A percentile compares a stretch with the other conserved stretches of the same genome.
Evolutionary conservation across 1,140 invertebrate genomes (phyloP).

Genomic region (Heterodera schachtii): DNA sequence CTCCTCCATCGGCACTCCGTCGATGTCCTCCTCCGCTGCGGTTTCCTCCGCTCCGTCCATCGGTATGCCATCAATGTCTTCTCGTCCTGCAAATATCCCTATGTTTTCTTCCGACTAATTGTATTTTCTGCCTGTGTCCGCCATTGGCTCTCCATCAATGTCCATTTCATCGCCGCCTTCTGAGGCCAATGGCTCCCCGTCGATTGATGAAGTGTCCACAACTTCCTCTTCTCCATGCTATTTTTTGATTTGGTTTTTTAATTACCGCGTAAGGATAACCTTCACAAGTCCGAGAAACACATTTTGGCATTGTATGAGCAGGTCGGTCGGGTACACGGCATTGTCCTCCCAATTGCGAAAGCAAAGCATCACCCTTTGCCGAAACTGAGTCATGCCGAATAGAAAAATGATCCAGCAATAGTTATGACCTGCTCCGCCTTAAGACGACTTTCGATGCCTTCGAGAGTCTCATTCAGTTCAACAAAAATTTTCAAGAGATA

Average conservation of each 20-base stretch:
- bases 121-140: not conserved
- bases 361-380: constrained; percentile 87
- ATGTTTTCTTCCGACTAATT: not conserved
- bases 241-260: not conserved
- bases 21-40: constrained; percentile 50
- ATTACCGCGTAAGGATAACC: constrained; percentile 9
- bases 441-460: constrained; percentile 80
- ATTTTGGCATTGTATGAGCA: constrained; percentile 85
- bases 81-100: not conserved
- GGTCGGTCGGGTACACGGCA: constrained; percentile 91
- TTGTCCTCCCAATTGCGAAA: constrained; percentile 97
- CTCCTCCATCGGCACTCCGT: constrained; percentile 55
- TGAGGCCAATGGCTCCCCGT: constrained; percentile 8
- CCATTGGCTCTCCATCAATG: constrained; percentile 39
- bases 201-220: constrained; percentile 17
- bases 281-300: constrained; percentile 78
- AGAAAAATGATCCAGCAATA: too few relatives aligned
- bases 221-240: constrained; percentile 1
- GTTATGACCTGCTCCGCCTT: constrained; percentile 80
- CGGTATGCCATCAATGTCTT: constrained; percentile 54
- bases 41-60: constrained; percentile 34
- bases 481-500: constrained; percentile 84
- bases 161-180: constrained; percentile 25
- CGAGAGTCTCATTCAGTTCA: constrained; percentile 77
- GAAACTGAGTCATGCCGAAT: constrained; percentile 71